Evolutionary conservation across 2,888 invertebrate species (phyloP).

Genomic region (Ichneumoninae sp.): DNA sequence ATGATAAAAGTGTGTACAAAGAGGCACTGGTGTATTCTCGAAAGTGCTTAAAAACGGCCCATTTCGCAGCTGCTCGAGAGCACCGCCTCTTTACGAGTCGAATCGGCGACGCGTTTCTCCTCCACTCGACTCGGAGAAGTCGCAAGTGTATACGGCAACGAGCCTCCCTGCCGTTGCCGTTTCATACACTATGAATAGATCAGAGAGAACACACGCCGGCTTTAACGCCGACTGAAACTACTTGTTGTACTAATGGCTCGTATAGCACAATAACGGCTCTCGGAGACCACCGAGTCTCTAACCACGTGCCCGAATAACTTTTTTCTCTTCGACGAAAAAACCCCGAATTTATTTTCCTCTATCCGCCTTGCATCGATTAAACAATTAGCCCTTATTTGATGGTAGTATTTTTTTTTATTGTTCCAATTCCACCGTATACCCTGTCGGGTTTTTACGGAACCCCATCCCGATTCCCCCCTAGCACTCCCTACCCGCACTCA

Average conservation of each 20-base stretch:
- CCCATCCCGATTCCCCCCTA: too few relatives aligned
- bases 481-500: too few relatives aligned
- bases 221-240: conserved; percentile 59
- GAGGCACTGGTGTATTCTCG: conserved; percentile 48
- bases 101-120: conserved; percentile 21
- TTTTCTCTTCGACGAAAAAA: conserved; percentile 22
- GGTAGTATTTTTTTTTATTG: neutral
- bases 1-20: conserved; percentile 66
- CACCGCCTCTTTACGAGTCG: conserved; percentile 13
- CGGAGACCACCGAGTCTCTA: conserved; percentile 45
- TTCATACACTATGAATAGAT: conserved; percentile 79
- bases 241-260: conserved; percentile 64
- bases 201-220: conserved; percentile 69
- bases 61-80: conserved; percentile 59
- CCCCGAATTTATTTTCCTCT: conserved; percentile 18
- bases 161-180: conserved; percentile 11
- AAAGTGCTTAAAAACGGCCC: conserved; percentile 62
- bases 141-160: conserved; percentile 13
- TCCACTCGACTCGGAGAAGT: conserved; percentile 14
- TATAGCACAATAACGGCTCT: conserved; percentile 41
- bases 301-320: conserved; percentile 38
- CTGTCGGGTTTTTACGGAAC: too few relatives aligned
- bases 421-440: too few relatives aligned
- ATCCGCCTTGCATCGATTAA: neutral
- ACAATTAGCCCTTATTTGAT: neutral